These are phyloP conservation scores for Coleophora flavipennella DNA, from an alignment of 2,888 invertebrate species.

Conservation along the genomic window DNA sequence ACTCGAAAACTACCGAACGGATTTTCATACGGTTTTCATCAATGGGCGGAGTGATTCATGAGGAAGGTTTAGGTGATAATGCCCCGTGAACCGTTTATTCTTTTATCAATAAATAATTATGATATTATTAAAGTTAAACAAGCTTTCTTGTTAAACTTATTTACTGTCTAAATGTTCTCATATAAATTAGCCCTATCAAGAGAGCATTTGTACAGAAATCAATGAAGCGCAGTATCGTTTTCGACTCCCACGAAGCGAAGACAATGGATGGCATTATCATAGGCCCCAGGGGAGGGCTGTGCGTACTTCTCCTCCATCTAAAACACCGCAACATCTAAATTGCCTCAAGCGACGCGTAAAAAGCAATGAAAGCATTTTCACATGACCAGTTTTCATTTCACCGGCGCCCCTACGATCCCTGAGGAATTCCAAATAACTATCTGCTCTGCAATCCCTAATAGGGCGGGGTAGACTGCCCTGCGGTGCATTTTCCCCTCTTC, in stretches of 20 bases:
- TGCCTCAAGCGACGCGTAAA: slow-evolving; percentile 66
- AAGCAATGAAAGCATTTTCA: slow-evolving; percentile 70
- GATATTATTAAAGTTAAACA: too few species aligned
- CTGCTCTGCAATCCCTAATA: slow-evolving; percentile 50
- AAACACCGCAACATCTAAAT: slow-evolving; percentile 62
- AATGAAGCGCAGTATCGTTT: slow-evolving; percentile 33
- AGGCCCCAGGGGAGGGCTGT: slow-evolving; percentile 30
- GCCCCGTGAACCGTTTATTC: too few species aligned
- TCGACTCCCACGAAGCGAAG: slow-evolving; percentile 39
- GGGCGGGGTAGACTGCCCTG: slow-evolving; percentile 41
- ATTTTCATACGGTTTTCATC: too few species aligned
- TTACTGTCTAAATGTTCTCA: too few species aligned
- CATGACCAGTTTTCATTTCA: slow-evolving; percentile 66
- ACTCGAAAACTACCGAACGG: too few species aligned
- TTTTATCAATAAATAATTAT: too few species aligned
- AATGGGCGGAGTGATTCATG: too few species aligned
- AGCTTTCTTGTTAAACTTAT: too few species aligned
- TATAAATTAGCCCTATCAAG: slow-evolving; percentile 15
- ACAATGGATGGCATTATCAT: slow-evolving; percentile 31
- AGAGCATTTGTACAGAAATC: slow-evolving; percentile 28
- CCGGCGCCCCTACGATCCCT: slow-evolving; percentile 53
- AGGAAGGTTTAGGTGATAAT: too few species aligned
- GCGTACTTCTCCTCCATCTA: slow-evolving; percentile 11
- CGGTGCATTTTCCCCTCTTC: slow-evolving; percentile 32
- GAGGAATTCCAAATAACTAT: slow-evolving; percentile 62